Evolutionary conservation across 2,113 vertebrate species (phyloP).

Genomic region (Lasiurus borealis): DNA sequence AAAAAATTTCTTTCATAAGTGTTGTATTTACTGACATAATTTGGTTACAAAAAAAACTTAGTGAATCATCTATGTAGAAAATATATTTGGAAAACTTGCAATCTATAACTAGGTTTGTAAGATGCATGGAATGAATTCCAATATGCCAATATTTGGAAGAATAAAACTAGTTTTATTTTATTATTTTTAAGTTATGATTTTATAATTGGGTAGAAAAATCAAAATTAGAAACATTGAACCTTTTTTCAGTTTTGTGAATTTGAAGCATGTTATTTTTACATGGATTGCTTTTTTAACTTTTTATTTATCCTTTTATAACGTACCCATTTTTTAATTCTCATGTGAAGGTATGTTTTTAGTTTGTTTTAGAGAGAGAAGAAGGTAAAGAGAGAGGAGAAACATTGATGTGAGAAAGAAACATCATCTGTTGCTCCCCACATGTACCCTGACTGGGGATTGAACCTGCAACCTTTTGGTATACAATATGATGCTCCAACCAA

Average conservation of each 20-base stretch:
- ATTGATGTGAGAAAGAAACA: neutral
- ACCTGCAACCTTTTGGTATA: neutral
- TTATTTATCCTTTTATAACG: neutral
- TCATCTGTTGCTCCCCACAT: neutral
- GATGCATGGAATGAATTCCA: neutral
- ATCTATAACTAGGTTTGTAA: neutral
- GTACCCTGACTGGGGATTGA: neutral
- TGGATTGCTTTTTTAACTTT: neutral
- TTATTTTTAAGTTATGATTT: neutral
- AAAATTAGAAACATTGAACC: neutral
- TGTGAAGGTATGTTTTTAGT: neutral
- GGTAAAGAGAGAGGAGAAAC: neutral
- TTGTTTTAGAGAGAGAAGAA: neutral
- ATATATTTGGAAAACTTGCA: conserved; percentile 31
- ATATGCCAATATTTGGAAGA: conserved; percentile 4
- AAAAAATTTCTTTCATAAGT: neutral
- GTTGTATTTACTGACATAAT: conserved; percentile 38
- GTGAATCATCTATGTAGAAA: conserved; percentile 39
- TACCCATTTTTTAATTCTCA: neutral
- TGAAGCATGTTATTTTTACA: neutral
- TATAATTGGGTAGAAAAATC: neutral
- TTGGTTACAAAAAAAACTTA: conserved; percentile 19
- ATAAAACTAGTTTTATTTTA: neutral
- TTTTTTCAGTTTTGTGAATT: neutral
- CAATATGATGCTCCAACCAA: neutral